phyloP scores from a whole-genome alignment of 2,113 vertebrate species.

The Sinocyclocheilus grahami region DNA sequence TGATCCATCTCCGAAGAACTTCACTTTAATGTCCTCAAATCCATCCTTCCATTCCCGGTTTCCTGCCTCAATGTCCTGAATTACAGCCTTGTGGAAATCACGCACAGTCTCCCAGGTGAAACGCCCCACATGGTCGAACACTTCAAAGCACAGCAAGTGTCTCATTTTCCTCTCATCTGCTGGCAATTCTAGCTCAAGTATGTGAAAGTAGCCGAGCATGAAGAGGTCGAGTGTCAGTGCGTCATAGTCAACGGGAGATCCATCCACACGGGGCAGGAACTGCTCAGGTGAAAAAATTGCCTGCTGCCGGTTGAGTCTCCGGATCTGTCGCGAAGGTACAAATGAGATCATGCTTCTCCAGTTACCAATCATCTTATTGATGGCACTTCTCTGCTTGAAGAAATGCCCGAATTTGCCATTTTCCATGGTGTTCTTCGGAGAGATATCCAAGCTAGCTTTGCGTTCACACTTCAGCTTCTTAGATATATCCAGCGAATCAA shows the following conservation, averaged over 20 bases:
- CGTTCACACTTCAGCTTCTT: constrained; percentile 44
- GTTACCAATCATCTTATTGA: constrained; percentile 83
- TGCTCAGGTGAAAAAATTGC: constrained; percentile 88
- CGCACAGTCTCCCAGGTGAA: constrained; percentile 87
- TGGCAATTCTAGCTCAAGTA: constrained; percentile 88
- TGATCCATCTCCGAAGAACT: constrained; percentile 79
- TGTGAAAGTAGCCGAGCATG: constrained; percentile 97
- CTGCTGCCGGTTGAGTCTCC: constrained; percentile 73
- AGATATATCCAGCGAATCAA: not conserved
- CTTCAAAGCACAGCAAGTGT: constrained; percentile 95
- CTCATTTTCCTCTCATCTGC: constrained; percentile 87
- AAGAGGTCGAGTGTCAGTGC: constrained; percentile 91
- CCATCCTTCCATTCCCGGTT: constrained; percentile 86
- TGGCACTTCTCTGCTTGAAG: constrained; percentile 81
- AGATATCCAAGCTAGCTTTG: constrained; percentile 55
- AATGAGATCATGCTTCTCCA: constrained; percentile 84
- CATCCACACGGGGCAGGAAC: constrained; percentile 83
- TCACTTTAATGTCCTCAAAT: constrained; percentile 91
- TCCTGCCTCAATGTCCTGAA: constrained; percentile 87
- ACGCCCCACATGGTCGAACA: constrained; percentile 89
- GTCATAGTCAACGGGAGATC: constrained; percentile 77
- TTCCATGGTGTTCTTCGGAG: constrained; percentile 65
- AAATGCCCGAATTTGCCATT: constrained; percentile 76
- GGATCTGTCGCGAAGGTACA: constrained; percentile 78
- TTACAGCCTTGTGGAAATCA: constrained; percentile 89